Evolutionary conservation across 2,797 vertebrate species (phyloP).

Genomic region (Microcaecilia unicolor): DNA sequence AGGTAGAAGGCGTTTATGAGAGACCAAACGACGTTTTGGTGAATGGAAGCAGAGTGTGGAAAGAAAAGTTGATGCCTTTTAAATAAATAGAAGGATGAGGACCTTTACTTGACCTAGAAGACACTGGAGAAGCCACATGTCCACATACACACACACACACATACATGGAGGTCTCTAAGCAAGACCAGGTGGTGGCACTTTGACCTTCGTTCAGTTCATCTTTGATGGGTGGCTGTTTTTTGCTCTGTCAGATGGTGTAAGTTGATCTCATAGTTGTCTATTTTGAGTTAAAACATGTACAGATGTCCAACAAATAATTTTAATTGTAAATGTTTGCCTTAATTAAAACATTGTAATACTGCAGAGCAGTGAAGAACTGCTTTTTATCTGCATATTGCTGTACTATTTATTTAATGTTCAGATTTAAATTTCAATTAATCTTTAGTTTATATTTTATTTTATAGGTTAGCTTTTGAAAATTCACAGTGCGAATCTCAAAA

Average conservation of each 20-base stretch:
- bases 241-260: background rate
- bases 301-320: too few relatives aligned
- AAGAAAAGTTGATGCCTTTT: conserved; percentile 10
- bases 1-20: background rate
- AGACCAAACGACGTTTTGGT: background rate
- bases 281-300: too few relatives aligned
- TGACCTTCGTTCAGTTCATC: conserved; percentile 3
- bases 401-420: too few relatives aligned
- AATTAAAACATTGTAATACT: background rate
- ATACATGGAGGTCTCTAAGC: conserved; percentile 1
- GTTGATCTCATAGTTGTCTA: too few relatives aligned
- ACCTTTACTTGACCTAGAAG: conserved; percentile 9
- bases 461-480: too few relatives aligned
- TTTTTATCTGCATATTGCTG: too few relatives aligned
- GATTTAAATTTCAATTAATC: too few relatives aligned
- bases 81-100: background rate
- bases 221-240: background rate
- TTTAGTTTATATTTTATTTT: too few relatives aligned
- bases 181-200: conserved; percentile 11
- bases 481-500: too few relatives aligned
- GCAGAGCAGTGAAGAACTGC: background rate
- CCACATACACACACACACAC: conserved; percentile 1
- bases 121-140: conserved; percentile 12
- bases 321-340: conserved; percentile 4
- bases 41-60: conserved; percentile 2